Evolutionary conservation across 2,797 vertebrate species (phyloP).

Genomic region (Typhlichthys eigenmanni): DNA sequence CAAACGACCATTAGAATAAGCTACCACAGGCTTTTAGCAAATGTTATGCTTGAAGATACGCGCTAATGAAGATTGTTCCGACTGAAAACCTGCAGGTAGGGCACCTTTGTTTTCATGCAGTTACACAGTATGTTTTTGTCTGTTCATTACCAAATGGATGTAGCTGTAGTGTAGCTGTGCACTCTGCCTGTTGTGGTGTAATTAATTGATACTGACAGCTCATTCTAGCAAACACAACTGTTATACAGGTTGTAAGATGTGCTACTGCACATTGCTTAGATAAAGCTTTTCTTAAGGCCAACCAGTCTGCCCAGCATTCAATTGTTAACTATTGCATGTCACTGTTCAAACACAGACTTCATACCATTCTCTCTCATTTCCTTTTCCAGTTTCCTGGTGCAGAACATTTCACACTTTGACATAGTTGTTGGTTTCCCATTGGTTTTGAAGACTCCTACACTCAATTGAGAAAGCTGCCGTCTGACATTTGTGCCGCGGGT

Average conservation of each 20-base stretch:
- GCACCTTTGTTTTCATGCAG: conserved; percentile 10
- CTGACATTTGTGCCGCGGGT: conserved; percentile 31
- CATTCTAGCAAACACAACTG: conserved; percentile 14
- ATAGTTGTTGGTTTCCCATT: too few relatives aligned
- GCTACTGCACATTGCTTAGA: conserved; percentile 6
- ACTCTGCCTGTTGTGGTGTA: conserved; percentile 13
- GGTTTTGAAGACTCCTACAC: not conserved
- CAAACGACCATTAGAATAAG: conserved; percentile 32
- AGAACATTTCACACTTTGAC: too few relatives aligned
- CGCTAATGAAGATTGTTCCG: conserved; percentile 39
- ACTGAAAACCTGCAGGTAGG: conserved; percentile 51
- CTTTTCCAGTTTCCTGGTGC: too few relatives aligned
- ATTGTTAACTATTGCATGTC: too few relatives aligned
- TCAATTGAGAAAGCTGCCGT: conserved; percentile 5
- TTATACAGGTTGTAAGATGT: conserved; percentile 19
- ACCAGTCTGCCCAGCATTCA: too few relatives aligned
- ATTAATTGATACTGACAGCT: conserved; percentile 19
- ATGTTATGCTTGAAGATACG: conserved; percentile 5
- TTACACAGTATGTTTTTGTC: not conserved
- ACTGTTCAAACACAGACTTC: too few relatives aligned
- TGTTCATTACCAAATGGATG: conserved; percentile 8
- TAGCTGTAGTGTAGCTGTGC: conserved; percentile 18
- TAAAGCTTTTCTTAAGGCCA: conserved; percentile 2
- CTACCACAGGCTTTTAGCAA: conserved; percentile 27
- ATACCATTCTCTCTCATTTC: too few relatives aligned